Base-by-base conservation (phyloP, 2,113 vertebrate genomes). In the Perca schrenkii region DNA sequence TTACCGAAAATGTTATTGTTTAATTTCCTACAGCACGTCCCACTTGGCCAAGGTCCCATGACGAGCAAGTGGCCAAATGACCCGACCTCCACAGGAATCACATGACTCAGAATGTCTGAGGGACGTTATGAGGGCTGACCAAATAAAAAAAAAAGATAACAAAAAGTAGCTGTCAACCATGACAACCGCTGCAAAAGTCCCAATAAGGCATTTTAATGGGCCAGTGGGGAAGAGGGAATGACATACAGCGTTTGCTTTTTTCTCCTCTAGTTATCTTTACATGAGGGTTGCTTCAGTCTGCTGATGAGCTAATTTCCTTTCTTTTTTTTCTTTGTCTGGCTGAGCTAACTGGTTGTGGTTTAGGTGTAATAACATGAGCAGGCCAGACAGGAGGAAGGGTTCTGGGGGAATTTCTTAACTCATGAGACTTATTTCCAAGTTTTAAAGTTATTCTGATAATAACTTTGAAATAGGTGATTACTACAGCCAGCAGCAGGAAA, bases 271-370 rank as follows among this genome's bases (percentile, higher is more conserved):
- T 84, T 81, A 80, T 91, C 88, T 93, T 86, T 89, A 67, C 65
- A 53, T 7, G 47, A 52, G 57, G 60, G 49, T 92, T 93, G 75
- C 91, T 25, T 94, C 91, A 95, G 86, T 50, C 60, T 62, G 34
- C 78, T 31, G 65, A 92, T 94, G 94, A 95, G 82, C 82, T 91
- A 81, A 94, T 89, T 94, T 93, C 92, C 68, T 70, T n/a, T 53
- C 85, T 83, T 67, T 82, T 71, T 74, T 61, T 80, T 52, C 52
- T 57, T 31, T 49, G n/a, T 21, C 72, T 17, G 34, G 22, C 54
- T 61, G 54, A 77, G 72, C 7, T 31, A 53, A 21, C 46, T 40
- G 67, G 25, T 52, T n/a, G 2, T 22, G 46, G 65, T 66, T 58
- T 58, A 73, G n/a, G 31, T 13, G 46, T 21, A 63, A 31, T 19